Percentiles rank a stretch among this genome's conserved stretches.
Conservation (phyloP, 2,797 vertebrate genomes). For the Kryptolebias ocellatus region DNA sequence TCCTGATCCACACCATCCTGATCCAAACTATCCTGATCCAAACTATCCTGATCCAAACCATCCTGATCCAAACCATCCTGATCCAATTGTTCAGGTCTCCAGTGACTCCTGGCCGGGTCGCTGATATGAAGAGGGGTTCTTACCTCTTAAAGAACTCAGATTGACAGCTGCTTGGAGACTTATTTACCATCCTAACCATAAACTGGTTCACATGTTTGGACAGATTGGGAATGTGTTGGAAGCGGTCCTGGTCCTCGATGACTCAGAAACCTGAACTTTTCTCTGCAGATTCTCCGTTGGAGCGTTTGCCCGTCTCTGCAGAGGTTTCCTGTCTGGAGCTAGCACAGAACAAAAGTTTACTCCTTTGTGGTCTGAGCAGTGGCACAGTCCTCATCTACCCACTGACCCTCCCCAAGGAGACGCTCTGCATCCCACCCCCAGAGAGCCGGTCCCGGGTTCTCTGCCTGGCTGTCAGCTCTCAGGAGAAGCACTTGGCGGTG, state of each 20-base stretch:
- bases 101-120: too few relatives aligned
- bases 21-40: too few relatives aligned
- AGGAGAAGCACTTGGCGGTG: constrained; percentile 76
- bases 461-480: constrained; percentile 66
- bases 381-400: constrained; percentile 86
- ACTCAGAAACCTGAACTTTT: background rate
- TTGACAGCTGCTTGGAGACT: too few relatives aligned
- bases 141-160: too few relatives aligned
- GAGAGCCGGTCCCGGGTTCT: constrained; percentile 73
- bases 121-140: too few relatives aligned
- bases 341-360: constrained; percentile 78
- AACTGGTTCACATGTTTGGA: background rate
- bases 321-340: constrained; percentile 82
- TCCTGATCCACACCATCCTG: too few relatives aligned
- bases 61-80: too few relatives aligned
- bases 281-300: constrained; percentile 67
- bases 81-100: too few relatives aligned
- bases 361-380: constrained; percentile 80
- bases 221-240: background rate
- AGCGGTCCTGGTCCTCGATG: background rate
- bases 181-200: too few relatives aligned
- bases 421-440: constrained; percentile 82
- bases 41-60: too few relatives aligned
- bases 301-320: constrained; percentile 70
- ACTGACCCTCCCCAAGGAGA: constrained; percentile 77